These are phyloP conservation scores for Typhlomys cinereus DNA, from an alignment of 2,113 vertebrate genomes.

Conservation along the genomic window DNA sequence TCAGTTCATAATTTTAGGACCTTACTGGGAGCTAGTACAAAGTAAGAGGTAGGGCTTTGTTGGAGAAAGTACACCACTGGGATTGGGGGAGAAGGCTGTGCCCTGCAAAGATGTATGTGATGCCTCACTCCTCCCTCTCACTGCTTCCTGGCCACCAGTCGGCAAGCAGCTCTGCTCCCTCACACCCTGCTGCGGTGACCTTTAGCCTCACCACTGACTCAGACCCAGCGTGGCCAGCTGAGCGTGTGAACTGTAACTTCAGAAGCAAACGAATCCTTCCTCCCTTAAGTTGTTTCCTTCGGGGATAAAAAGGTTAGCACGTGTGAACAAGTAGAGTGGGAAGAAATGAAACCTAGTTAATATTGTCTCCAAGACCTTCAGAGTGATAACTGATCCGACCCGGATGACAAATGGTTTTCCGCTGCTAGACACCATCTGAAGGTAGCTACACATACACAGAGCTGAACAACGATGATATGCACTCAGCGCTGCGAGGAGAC, in stretches of 20 bases:
- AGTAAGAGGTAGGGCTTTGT: not conserved
- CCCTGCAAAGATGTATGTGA: not conserved
- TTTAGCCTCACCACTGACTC: no score
- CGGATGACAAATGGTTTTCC: not conserved
- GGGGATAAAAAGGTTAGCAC: no score
- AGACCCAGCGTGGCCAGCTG: no score
- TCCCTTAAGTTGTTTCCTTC: no score
- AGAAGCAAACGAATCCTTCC: no score
- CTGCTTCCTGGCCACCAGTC: not conserved
- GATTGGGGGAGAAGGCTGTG: no score
- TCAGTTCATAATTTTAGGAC: not conserved
- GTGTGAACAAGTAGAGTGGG: not conserved
- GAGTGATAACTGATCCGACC: not conserved
- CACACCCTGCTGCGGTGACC: no score
- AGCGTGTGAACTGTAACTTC: no score
- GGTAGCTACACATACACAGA: rapidly evolving
- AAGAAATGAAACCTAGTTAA: not conserved
- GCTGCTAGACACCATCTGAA: not conserved
- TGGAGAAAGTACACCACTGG: not conserved
- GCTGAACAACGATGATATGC: no score
- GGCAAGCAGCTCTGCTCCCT: not conserved
- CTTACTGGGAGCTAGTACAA: not conserved
- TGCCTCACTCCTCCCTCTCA: not conserved
- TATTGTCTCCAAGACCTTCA: not conserved
- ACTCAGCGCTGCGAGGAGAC: no score